phyloP scores from a whole-genome alignment of 2,113 vertebrate species.

The Eira barbara region DNA sequence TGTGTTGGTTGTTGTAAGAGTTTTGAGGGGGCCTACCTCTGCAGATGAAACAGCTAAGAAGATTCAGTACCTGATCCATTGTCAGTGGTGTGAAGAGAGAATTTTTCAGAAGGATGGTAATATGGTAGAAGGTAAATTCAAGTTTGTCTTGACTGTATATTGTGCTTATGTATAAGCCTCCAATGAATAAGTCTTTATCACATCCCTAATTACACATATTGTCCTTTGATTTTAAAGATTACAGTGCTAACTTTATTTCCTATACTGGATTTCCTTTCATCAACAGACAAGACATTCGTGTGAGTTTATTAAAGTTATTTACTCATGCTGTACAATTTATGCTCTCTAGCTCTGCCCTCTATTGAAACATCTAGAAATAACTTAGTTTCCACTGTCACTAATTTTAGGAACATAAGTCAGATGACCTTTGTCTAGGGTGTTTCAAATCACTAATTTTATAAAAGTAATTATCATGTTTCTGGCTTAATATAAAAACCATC shows the following conservation, averaged over 20 bases:
- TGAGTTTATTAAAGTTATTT: constrained; percentile 59
- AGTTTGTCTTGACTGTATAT: neutral
- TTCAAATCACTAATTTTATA: constrained; percentile 45
- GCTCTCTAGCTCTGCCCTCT: neutral
- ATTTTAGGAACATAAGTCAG: constrained; percentile 43
- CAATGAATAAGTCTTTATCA: constrained; percentile 10
- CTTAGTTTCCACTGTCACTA: constrained; percentile 47
- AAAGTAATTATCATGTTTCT: constrained; percentile 59
- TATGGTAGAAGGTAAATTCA: constrained; percentile 93
- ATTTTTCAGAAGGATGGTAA: constrained; percentile 92
- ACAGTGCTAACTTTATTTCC: constrained; percentile 62
- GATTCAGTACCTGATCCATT: constrained; percentile 93
- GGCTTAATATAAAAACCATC: constrained; percentile 1
- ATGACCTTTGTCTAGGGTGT: constrained; percentile 21
- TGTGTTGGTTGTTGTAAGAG: constrained; percentile 94
- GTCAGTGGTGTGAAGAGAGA: constrained; percentile 98
- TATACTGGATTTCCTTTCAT: constrained; percentile 59
- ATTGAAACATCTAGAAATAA: constrained; percentile 47
- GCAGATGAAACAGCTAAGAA: constrained; percentile 93
- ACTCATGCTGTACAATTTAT: neutral
- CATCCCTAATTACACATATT: constrained; percentile 41
- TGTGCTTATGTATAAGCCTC: neutral
- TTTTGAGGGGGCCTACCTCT: constrained; percentile 91
- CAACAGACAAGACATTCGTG: constrained; percentile 49
- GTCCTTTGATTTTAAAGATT: constrained; percentile 62